Base-by-base conservation (phyloP, 2,888 invertebrate genomes). In the Bombyx huttoni region DNA sequence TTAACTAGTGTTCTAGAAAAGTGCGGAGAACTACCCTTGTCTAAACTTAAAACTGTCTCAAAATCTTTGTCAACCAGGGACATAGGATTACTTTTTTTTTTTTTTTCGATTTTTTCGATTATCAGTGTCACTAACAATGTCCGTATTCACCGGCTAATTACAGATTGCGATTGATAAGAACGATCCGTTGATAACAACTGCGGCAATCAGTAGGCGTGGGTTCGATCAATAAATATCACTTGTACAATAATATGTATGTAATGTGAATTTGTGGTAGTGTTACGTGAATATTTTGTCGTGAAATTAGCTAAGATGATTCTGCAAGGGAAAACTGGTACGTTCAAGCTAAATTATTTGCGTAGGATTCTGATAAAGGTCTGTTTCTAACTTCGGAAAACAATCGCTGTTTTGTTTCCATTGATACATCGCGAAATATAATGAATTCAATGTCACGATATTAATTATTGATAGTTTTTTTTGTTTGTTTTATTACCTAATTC, bases 101-200 rank as follows among this genome's bases (percentile, higher is more conserved):
- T n/a, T n/a, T n/a, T n/a, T n/a, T n/a, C n/a, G n/a, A n/a, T n/a
- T n/a, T n/a, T n/a, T n/a, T n/a, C n/a, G n/a, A n/a, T 24, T 34
- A 34, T 0, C 7, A 12, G 45, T 12, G 45, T n/a, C 45, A 49
- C n/a, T 40, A n/a, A 49, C 33, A 40, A 45, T 14, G 12, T n/a
- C 24, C n/a, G 24, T 13, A 40, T 24, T 49, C 35, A n/a, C 14
- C 35, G n/a, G 8, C 13, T 50, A 50, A 50, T 50, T 50, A 46
- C 34, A 24, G 50, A 50, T 50, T 12, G 50, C 46, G 6, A 50
- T 7, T 46, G 50, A 50, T 50, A 50, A 46, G 13, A 8, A 34
- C 9, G 8, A 13, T 46, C 46, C 46, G 35, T 9, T 49, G 49
- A 50, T 50, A 46, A 46, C 12, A 40, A 6, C 40, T 2, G 6